These are phyloP conservation scores for Ischnura elegans DNA, from an alignment of 2,888 invertebrate species.

Conservation along the genomic window DNA sequence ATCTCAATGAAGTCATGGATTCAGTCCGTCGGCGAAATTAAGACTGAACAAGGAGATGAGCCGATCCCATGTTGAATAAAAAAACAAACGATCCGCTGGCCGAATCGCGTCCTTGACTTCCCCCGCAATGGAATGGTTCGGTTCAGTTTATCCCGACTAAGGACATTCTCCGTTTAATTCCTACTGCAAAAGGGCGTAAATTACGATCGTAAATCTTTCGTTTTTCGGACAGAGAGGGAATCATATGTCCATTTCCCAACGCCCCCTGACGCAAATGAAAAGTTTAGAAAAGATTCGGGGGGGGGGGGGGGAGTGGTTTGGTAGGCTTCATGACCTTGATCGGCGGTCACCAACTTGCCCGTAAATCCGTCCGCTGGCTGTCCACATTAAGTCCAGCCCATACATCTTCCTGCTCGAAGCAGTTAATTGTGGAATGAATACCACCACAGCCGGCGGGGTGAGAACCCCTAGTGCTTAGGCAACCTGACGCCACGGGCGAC, in stretches of 20 bases:
- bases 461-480: background rate
- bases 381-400: background rate
- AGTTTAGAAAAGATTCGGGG: background rate
- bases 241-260: background rate
- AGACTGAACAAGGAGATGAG: no score
- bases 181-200: background rate
- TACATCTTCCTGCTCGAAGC: background rate
- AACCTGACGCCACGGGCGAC: background rate
- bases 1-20: no score
- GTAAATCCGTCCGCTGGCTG: background rate
- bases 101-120: background rate
- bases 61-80: no score
- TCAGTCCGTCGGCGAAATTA: no score
- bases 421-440: constrained; percentile 22
- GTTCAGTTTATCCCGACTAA: background rate
- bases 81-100: background rate
- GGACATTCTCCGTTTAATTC: background rate
- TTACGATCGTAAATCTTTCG: background rate
- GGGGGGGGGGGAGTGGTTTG: no score
- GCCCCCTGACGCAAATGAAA: background rate
- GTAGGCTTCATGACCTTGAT: background rate
- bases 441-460: background rate
- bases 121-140: background rate
- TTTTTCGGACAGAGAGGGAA: background rate
- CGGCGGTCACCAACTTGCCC: background rate